phyloP scores from a whole-genome alignment of 2,888 invertebrate genomes.

The Eupsilia transversa region DNA sequence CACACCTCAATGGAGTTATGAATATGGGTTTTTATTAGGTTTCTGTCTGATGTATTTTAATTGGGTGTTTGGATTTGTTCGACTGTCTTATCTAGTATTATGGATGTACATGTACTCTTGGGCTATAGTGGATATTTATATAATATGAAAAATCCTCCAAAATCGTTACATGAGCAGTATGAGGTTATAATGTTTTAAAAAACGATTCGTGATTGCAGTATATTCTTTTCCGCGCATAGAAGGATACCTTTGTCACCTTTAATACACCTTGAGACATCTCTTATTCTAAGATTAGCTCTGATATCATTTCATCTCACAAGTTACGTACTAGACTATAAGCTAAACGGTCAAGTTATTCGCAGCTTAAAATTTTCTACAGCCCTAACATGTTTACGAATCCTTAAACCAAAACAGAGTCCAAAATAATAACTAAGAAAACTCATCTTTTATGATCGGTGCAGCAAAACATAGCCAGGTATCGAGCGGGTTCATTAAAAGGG shows the following conservation, averaged over 20 bases:
- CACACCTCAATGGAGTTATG: conserved; percentile 67
- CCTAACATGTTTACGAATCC: not conserved
- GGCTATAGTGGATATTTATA: not conserved
- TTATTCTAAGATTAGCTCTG: not conserved
- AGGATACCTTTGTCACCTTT: not conserved
- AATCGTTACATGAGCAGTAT: not conserved
- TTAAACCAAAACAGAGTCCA: not conserved
- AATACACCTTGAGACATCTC: not conserved
- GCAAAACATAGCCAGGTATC: conserved; percentile 59
- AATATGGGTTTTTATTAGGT: conserved; percentile 64
- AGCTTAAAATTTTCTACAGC: too few species aligned
- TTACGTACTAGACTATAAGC: not conserved
- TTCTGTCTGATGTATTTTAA: conserved; percentile 56
- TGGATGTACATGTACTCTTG: not conserved
- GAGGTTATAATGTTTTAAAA: not conserved
- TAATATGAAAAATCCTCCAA: too few species aligned
- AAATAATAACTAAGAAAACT: conserved; percentile 36
- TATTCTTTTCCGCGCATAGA: not conserved
- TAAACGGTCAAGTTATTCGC: accelerated
- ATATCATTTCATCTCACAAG: not conserved
- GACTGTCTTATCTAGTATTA: conserved; percentile 12
- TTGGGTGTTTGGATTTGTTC: conserved; percentile 51
- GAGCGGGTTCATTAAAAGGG: conserved; percentile 82
- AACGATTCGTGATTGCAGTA: not conserved
- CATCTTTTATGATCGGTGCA: conserved; percentile 58